Conservation (phyloP, 2,888 invertebrate species). For the Vandiemenella viatica region DNA sequence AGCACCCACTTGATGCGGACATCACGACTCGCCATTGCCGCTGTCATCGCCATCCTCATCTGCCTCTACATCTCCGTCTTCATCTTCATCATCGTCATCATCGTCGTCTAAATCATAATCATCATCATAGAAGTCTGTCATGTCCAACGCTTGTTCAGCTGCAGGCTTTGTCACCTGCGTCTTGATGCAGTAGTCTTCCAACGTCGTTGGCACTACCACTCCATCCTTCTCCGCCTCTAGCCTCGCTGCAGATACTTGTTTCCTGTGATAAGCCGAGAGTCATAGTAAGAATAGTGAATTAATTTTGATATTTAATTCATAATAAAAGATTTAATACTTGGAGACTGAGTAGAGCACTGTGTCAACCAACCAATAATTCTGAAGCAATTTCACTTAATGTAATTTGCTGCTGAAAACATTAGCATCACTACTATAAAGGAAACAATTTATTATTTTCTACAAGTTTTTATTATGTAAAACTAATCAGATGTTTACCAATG, state of each 20-base stretch:
- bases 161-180: slow-evolving; percentile 63
- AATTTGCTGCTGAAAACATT: too few relatives aligned
- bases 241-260: slow-evolving; percentile 85
- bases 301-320: too few relatives aligned
- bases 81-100: slow-evolving; percentile 48
- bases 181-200: slow-evolving; percentile 93
- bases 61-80: slow-evolving; percentile 47
- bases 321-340: too few relatives aligned
- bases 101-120: slow-evolving; percentile 70
- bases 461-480: too few relatives aligned
- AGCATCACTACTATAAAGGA: too few relatives aligned
- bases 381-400: too few relatives aligned
- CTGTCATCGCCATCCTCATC: slow-evolving; percentile 72
- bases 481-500: too few relatives aligned
- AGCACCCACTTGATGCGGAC: background rate
- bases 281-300: too few relatives aligned
- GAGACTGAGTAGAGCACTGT: too few relatives aligned
- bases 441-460: too few relatives aligned
- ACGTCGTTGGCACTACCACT: slow-evolving; percentile 87
- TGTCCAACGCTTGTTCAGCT: slow-evolving; percentile 69
- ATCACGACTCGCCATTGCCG: slow-evolving; percentile 85
- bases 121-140: slow-evolving; percentile 93
- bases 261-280: too few relatives aligned
- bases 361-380: too few relatives aligned
- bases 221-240: slow-evolving; percentile 93